Evolutionary conservation across 2,888 invertebrate species (phyloP).

Genomic region (Pollenia amentaria): DNA sequence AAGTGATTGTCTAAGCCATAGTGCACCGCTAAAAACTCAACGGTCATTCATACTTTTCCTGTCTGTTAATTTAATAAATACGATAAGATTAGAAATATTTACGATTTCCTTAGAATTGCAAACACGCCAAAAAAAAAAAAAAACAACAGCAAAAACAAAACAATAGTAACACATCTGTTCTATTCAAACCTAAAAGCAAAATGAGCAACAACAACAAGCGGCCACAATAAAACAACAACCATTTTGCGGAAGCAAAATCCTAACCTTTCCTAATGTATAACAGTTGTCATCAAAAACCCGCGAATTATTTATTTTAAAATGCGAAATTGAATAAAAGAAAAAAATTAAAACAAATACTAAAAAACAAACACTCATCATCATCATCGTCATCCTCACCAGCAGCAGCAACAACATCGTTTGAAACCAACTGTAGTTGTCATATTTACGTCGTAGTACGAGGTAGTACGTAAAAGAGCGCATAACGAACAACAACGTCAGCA

Average conservation of each 20-base stretch:
- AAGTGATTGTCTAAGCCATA: too few species aligned
- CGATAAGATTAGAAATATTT: not conserved
- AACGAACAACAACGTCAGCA: conserved; percentile 34
- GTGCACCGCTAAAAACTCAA: too few species aligned
- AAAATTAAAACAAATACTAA: conserved; percentile 19
- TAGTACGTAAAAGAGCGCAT: not conserved
- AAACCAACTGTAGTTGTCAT: not conserved
- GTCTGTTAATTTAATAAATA: not conserved
- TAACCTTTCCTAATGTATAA: conserved; percentile 81
- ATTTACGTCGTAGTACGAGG: not conserved
- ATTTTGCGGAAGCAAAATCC: conserved; percentile 73
- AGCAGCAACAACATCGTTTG: conserved; percentile 1
- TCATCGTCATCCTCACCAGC: not conserved
- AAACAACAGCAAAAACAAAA: conserved; percentile 3
- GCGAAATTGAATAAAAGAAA: conserved; percentile 12
- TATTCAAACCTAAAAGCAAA: not conserved
- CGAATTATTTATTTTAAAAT: conserved; percentile 40
- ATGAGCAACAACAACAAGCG: not conserved
- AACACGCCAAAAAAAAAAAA: not conserved
- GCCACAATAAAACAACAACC: not conserved
- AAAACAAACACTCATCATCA: conserved; percentile 2
- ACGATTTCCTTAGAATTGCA: conserved; percentile 5
- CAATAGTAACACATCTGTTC: conserved; percentile 17
- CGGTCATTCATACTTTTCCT: too few species aligned
- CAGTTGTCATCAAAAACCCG: conserved; percentile 43